phyloP scores from a whole-genome alignment of 2,888 invertebrate genomes.

The Cylloceria caligata region DNA sequence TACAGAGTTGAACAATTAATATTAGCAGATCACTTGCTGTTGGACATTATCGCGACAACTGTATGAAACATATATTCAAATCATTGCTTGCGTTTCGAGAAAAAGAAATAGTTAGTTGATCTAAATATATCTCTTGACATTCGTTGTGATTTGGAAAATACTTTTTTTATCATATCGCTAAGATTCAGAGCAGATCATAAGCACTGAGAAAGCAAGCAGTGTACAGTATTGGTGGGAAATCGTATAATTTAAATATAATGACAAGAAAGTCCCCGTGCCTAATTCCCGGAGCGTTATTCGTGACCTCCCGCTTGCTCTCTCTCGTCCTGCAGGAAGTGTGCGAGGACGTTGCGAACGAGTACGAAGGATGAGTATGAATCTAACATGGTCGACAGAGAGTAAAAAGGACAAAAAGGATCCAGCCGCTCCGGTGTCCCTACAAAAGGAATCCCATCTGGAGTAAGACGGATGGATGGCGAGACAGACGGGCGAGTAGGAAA shows the following conservation, averaged over 20 bases:
- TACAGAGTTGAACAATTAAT: no score
- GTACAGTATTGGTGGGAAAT: constrained; percentile 69
- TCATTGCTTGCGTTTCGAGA: no score
- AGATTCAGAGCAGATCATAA: constrained; percentile 1
- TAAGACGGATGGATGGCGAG: constrained; percentile 55
- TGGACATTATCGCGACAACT: no score
- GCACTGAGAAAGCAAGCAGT: constrained; percentile 34
- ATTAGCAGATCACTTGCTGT: no score
- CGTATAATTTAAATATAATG: constrained; percentile 81
- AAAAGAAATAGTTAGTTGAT: not conserved
- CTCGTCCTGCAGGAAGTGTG: constrained; percentile 46
- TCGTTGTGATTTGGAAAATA: not conserved
- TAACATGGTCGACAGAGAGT: not conserved
- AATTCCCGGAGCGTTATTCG: constrained; percentile 73
- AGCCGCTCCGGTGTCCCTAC: not conserved
- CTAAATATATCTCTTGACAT: not conserved
- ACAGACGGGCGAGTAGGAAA: constrained; percentile 13
- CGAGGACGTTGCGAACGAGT: constrained; percentile 36
- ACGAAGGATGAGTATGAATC: not conserved
- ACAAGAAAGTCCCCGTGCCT: constrained; percentile 75
- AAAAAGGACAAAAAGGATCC: constrained; percentile 50
- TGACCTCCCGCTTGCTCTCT: constrained; percentile 28
- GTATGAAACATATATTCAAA: no score
- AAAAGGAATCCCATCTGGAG: constrained; percentile 36
- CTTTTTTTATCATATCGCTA: not conserved